phyloP scores from a whole-genome alignment of 2,888 invertebrate species.

The Lymantria monacha region DNA sequence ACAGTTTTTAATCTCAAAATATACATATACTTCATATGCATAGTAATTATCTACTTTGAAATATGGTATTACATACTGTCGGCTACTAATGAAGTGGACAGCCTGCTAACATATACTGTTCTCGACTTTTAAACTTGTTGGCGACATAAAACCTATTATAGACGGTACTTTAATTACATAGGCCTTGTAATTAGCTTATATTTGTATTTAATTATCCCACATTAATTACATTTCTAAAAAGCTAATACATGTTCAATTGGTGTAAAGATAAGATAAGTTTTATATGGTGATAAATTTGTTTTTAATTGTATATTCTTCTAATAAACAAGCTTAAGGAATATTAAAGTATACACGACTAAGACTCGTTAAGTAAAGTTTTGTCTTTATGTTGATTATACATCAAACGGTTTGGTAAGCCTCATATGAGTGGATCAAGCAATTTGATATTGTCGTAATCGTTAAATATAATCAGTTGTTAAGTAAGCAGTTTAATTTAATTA shows the following conservation, averaged over 20 bases:
- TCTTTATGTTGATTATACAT: no score
- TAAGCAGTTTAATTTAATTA: no score
- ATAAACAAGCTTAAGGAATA: neutral
- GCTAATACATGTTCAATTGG: constrained; percentile 33
- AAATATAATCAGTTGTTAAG: no score
- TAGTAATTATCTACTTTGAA: constrained; percentile 38
- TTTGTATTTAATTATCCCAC: constrained; percentile 47
- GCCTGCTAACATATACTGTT: constrained; percentile 11
- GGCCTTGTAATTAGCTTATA: constrained; percentile 50
- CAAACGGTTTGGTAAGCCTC: no score
- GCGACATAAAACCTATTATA: constrained; percentile 17
- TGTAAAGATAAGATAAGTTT: constrained; percentile 28
- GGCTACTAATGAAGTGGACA: constrained; percentile 37
- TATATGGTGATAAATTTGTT: constrained; percentile 27
- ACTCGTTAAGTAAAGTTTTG: no score
- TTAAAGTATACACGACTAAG: no score
- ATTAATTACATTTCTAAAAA: constrained; percentile 39
- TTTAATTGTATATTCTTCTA: constrained; percentile 6
- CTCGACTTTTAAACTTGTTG: constrained; percentile 30
- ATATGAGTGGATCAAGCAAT: no score
- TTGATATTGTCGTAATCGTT: no score
- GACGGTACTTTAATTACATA: constrained; percentile 36
- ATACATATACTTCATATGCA: constrained; percentile 28
- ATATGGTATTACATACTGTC: constrained; percentile 38
- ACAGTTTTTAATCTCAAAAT: constrained; percentile 16